These are phyloP conservation scores for Athetis lepigone DNA, from an alignment of 2,888 invertebrate species.

Conservation along the genomic window DNA sequence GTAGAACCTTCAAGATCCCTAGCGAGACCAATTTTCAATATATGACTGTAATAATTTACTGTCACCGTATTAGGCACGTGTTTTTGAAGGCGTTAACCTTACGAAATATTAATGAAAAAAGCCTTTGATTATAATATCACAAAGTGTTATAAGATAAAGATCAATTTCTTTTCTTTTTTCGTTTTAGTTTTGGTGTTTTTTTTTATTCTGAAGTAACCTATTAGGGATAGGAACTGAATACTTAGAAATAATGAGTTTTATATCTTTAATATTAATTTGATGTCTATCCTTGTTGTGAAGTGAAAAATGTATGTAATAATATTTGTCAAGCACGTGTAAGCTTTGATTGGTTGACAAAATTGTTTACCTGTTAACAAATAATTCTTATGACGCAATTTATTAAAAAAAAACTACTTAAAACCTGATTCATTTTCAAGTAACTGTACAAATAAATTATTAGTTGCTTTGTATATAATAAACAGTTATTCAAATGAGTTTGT, in stretches of 20 bases:
- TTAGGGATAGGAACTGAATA: background rate
- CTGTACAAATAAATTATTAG: no score
- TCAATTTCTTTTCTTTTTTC: background rate
- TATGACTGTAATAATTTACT: slow-evolving; percentile 53
- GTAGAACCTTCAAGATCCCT: slow-evolving; percentile 25
- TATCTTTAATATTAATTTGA: no score
- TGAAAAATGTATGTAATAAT: no score
- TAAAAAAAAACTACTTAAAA: no score
- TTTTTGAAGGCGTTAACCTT: slow-evolving; percentile 23
- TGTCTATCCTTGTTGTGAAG: no score
- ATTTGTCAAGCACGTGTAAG: no score
- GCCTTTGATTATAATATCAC: slow-evolving; percentile 3
- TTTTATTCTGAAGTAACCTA: background rate
- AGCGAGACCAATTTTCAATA: slow-evolving; percentile 57
- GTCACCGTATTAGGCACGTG: slow-evolving; percentile 16
- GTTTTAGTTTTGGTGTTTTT: background rate
- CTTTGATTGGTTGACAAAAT: no score
- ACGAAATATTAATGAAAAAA: slow-evolving; percentile 18
- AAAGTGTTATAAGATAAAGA: background rate
- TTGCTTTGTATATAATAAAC: no score
- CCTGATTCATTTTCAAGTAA: no score
- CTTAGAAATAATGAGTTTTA: background rate
- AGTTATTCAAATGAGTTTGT: no score
- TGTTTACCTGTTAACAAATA: no score
- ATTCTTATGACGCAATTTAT: no score